These are phyloP conservation scores for Linnaemya tessellans DNA, from an alignment of 2,888 invertebrate species.

Conservation along the genomic window DNA sequence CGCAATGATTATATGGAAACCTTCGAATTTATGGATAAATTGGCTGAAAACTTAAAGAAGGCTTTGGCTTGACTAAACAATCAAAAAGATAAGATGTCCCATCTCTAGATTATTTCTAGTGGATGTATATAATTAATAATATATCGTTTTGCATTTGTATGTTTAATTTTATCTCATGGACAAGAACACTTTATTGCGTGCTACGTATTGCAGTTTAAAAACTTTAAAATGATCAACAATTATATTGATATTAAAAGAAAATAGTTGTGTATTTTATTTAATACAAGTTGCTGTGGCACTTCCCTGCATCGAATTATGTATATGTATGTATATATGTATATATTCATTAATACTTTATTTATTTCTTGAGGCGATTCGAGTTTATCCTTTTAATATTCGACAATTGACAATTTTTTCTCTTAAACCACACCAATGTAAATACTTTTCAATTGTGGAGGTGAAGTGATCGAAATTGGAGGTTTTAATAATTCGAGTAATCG, in stretches of 20 bases:
- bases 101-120: conserved; percentile 63
- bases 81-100: conserved; percentile 47
- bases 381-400: too few relatives aligned
- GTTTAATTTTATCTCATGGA: conserved; percentile 31
- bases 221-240: conserved; percentile 38
- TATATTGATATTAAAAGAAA: conserved; percentile 46
- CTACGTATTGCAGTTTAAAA: conserved; percentile 50
- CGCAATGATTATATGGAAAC: conserved; percentile 96
- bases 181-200: conserved; percentile 42
- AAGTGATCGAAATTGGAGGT: too few relatives aligned
- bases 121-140: conserved; percentile 19
- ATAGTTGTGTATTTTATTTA: conserved; percentile 2
- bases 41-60: conserved; percentile 92
- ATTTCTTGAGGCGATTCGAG: too few relatives aligned
- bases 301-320: neutral
- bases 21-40: conserved; percentile 97
- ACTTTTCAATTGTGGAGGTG: too few relatives aligned
- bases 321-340: too few relatives aligned
- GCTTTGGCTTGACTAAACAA: conserved; percentile 77
- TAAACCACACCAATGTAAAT: too few relatives aligned
- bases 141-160: conserved; percentile 51
- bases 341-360: too few relatives aligned
- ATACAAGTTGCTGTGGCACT: neutral
- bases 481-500: too few relatives aligned
- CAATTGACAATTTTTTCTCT: too few relatives aligned